Base-by-base conservation (phyloP, 2,888 invertebrate genomes). In the Blomia tropicalis region DNA sequence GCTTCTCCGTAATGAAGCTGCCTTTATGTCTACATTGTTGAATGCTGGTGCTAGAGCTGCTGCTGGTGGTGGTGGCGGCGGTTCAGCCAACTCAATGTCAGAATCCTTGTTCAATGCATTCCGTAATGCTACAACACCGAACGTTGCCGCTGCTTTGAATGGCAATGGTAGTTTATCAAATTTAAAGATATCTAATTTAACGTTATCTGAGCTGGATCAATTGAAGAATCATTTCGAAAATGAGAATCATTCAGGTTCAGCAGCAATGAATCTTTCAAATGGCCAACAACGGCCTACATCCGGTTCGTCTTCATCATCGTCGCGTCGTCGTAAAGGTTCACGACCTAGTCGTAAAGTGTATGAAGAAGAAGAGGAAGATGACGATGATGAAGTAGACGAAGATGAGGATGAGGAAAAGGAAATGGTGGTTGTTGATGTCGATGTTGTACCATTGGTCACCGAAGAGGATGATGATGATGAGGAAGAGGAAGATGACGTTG, bases 111-210 rank as follows among this genome's bases (percentile, higher is more conserved):
- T 36, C 36, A 36, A 36, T 36, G 36, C 36, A 36, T 36, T 36
- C 17, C 36, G 36, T 36, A 7, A 36, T 14, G 47, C 47, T 22
- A 14, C 14, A 23, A 23, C 47, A 19, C 19, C 25, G 22, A 14
- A 14, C 14, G 19, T 22, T 14, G 17, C 22, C 19, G 14, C 17
- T 22, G 36, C 36, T 11, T 17, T 36, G 7, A 36, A 36, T n/a
- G 51, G 51, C n/a, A n/a, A n/a, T 11, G 56, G 29, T 56, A 56
- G 56, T 56, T 23, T 56, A 14, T 32, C 32, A n/a, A 56, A 56
- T 56, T 11, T 56, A 25, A 56, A 56, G 23, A n/a, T n/a, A n/a
- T n/a, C n/a, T n/a, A n/a, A n/a, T n/a, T 25, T 56, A 31, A 27
- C 19, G 3, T 4, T 56, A 31, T 27, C 56, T 19, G 56, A 56